phyloP scores from a whole-genome alignment of 2,797 vertebrate species.

The Eospalax fontanierii region DNA sequence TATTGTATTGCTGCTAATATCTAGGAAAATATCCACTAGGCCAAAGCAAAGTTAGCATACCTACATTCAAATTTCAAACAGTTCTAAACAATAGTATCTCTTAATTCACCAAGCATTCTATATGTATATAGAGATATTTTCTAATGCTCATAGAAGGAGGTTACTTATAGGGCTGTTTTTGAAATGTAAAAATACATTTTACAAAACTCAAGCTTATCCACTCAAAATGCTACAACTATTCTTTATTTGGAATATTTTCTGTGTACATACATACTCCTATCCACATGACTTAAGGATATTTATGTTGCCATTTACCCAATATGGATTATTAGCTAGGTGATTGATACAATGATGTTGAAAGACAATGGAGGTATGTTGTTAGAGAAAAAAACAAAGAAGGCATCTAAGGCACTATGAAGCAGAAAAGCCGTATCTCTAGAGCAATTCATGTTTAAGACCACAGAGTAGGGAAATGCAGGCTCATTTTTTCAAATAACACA shows the following conservation, averaged over 20 bases:
- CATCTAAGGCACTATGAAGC: too few species aligned
- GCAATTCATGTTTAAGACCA: background rate
- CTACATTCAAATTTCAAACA: background rate
- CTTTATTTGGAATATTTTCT: background rate
- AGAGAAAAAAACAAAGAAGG: background rate
- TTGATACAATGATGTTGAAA: background rate
- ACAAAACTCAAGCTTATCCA: background rate
- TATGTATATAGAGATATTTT: background rate
- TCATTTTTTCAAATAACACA: background rate
- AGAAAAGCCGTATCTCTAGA: background rate
- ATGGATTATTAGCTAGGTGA: background rate
- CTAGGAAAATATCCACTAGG: background rate
- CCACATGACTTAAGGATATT: background rate
- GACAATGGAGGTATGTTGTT: background rate
- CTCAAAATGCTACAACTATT: background rate
- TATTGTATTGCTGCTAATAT: background rate
- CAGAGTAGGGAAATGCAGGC: background rate
- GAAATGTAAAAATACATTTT: background rate
- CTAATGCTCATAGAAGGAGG: background rate
- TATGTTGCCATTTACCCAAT: background rate
- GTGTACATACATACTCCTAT: background rate
- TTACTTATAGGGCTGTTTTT: background rate
- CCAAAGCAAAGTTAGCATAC: background rate
- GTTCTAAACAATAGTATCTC: background rate
- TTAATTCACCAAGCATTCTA: background rate